Conservation (phyloP, 1,140 invertebrate genomes). For the Ptiloglossa arizonensis region DNA sequence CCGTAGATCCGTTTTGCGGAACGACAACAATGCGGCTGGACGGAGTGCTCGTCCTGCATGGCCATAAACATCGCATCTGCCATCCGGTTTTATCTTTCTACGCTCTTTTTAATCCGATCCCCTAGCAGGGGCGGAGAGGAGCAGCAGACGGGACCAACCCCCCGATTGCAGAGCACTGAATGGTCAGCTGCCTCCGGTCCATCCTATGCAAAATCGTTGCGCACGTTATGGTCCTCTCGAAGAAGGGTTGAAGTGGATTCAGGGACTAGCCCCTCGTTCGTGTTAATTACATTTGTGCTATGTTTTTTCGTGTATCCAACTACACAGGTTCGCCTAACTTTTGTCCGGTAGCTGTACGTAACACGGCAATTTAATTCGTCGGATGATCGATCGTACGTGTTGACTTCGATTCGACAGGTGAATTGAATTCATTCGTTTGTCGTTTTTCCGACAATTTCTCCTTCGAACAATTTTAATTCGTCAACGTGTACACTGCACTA, state of each 20-base stretch:
- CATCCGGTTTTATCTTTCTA: conserved; percentile 77
- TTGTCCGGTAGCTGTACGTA: neutral
- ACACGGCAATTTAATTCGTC: neutral
- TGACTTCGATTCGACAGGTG: neutral
- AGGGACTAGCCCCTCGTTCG: neutral
- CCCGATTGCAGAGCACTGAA: conserved; percentile 55
- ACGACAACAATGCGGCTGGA: conserved; percentile 60
- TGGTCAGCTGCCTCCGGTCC: conserved; percentile 72
- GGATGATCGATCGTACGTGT: neutral
- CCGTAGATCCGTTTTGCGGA: conserved; percentile 40
- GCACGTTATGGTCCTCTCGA: conserved; percentile 46
- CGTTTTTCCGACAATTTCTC: no score
- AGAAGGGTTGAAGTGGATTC: conserved; percentile 55
- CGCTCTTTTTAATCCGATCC: conserved; percentile 75
- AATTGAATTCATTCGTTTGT: neutral
- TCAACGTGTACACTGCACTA: neutral
- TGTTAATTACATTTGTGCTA: conserved; percentile 56
- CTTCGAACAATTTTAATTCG: neutral
- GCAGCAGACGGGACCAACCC: conserved; percentile 55
- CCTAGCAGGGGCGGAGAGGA: conserved; percentile 55
- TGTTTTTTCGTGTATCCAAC: neutral
- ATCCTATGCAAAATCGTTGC: conserved; percentile 63
- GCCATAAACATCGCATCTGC: conserved; percentile 72
- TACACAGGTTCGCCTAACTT: neutral
- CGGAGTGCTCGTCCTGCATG: conserved; percentile 43